These are phyloP conservation scores for Anhinga anhinga DNA, from an alignment of 2,113 vertebrate genomes.

Conservation along the genomic window DNA sequence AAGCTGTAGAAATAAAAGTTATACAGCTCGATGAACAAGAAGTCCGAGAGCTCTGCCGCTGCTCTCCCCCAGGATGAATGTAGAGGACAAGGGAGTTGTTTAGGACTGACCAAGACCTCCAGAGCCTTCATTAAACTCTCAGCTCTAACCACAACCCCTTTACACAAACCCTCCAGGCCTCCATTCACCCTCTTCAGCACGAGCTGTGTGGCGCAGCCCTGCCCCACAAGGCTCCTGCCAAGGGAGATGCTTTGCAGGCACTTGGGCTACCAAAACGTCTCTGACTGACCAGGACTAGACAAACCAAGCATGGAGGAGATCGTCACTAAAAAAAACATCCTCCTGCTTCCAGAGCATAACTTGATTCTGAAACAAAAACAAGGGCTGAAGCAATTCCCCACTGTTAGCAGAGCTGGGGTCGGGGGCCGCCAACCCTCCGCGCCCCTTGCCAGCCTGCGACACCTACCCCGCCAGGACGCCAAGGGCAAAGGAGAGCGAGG, in stretches of 20 bases:
- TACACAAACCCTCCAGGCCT: rapidly evolving
- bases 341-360: rapidly evolving
- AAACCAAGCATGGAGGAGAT: rapidly evolving
- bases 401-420: background rate
- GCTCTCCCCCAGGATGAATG: rapidly evolving
- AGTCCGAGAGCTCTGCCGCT: background rate
- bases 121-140: rapidly evolving
- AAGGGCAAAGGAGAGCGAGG: rapidly evolving
- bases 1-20: background rate
- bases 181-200: background rate
- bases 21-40: rapidly evolving
- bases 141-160: background rate
- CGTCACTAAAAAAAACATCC: rapidly evolving
- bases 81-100: background rate
- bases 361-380: background rate
- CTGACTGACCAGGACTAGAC: background rate
- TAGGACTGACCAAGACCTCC: background rate
- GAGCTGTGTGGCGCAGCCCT: background rate
- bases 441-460: rapidly evolving
- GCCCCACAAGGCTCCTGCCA: background rate
- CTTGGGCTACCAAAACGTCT: rapidly evolving
- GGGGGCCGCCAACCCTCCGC: too few relatives aligned
- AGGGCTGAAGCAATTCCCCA: background rate
- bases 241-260: background rate
- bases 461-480: too few relatives aligned